Percentiles rank a stretch among this genome's conserved stretches.
Evolutionary conservation across 2,888 invertebrate genomes (phyloP).

Genomic region (Suillia variegata): DNA sequence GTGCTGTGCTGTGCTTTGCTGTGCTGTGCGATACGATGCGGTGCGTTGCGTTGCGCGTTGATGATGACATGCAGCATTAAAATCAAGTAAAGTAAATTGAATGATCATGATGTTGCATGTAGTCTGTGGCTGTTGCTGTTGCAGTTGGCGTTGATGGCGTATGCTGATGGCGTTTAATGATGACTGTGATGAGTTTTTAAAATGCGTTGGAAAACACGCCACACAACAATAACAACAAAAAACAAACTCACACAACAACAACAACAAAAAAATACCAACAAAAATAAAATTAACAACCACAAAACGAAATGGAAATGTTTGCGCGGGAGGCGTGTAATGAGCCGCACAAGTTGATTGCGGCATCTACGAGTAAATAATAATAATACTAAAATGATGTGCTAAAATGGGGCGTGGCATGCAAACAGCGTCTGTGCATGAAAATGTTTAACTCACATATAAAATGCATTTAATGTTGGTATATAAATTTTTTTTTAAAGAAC

Average conservation of each 20-base stretch:
- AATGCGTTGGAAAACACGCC: constrained; percentile 8
- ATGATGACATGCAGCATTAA: constrained; percentile 20
- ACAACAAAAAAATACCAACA: too few species aligned
- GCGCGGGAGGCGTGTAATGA: constrained; percentile 11
- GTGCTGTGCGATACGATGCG: background rate
- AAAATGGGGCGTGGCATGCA: constrained; percentile 8
- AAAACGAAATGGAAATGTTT: constrained; percentile 1
- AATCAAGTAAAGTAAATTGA: constrained; percentile 20
- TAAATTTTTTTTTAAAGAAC: too few species aligned
- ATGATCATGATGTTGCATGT: constrained; percentile 17
- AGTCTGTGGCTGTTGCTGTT: background rate
- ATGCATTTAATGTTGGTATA: too few species aligned
- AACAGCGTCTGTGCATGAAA: background rate
- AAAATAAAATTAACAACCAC: too few species aligned
- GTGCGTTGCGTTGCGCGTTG: background rate
- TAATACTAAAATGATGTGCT: constrained; percentile 2
- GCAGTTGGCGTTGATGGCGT: constrained; percentile 6
- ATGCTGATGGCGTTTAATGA: constrained; percentile 10
- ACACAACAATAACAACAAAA: too few species aligned
- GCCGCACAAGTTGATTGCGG: background rate
- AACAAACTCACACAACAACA: too few species aligned
- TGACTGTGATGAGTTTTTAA: constrained; percentile 18
- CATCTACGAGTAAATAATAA: background rate
- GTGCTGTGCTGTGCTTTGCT: background rate
- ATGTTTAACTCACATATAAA: constrained; percentile 17